Evolutionary conservation across 2,888 invertebrate genomes (phyloP), one percentile per base, ranked within the genome.

Genomic region (Oscheius onirici): DNA sequence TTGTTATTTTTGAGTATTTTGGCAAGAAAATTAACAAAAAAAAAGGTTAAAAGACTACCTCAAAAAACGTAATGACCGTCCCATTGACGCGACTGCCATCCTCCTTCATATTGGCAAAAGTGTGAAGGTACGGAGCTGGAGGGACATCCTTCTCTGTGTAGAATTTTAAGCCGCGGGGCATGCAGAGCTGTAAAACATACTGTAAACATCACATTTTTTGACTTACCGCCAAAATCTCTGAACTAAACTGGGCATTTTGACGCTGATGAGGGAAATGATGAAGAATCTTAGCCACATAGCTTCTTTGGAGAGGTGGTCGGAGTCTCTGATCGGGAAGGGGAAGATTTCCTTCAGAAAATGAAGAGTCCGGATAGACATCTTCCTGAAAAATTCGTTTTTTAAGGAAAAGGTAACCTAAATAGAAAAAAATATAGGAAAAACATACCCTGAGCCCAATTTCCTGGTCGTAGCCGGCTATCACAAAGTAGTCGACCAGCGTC

Each of bases 81-180:
- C 99, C 99, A 90, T 95, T 95, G 81, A 93, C 93, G 82, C 96
- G 91, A 80, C 93, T 93, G 69, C 97, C 97, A 91, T 99, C 96
- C 90, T 97, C 97, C 84, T 94, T 91, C 15, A 97, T 97, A 75
- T 97, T 94, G 69, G 97, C 92, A 90, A 97, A 99, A 58, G 96
- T 94, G 89, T 99, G 99, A 89, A 97, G 95, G 17, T 66, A 68
- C 3, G 84, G 83, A 46, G 72, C 74, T n/a, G 73, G 61, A 6
- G 86, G 87, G 15, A 91, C 91, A 89, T 95, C 94, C 89, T 94
- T 95, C 88, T 97, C 95, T 13, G 96, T 97, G 79, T 94, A 92
- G 90, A 99, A 97, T 86, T 93, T 92, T 67, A 99, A 90, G 52
- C 97, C 97, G 89, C 93, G 93, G 72, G 97, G 97, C 88, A 97